A percentile compares a stretch with the other conserved stretches of the same genome.
phyloP scores from a whole-genome alignment of 2,113 vertebrate species.

The Egretta garzetta region DNA sequence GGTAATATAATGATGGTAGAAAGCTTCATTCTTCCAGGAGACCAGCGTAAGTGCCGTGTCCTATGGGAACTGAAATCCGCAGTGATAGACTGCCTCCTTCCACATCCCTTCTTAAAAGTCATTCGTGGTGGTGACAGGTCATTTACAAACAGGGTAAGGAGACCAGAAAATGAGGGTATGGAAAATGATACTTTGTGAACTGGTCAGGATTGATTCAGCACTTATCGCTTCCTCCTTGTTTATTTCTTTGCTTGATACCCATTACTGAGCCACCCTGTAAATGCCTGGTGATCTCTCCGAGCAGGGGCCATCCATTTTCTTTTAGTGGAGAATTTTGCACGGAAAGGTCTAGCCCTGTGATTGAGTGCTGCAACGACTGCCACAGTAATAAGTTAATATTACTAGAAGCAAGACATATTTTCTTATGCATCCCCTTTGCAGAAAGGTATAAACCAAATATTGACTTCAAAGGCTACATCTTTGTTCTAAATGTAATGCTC shows the following conservation, averaged over 20 bases:
- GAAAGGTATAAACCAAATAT: slow-evolving; percentile 49
- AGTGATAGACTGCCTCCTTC: not conserved
- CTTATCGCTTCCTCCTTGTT: not conserved
- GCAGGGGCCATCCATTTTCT: not conserved
- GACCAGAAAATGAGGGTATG: not conserved
- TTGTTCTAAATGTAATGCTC: slow-evolving; percentile 52
- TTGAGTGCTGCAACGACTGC: not conserved
- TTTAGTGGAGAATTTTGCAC: not conserved
- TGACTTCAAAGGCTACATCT: slow-evolving; percentile 64
- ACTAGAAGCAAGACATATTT: not conserved
- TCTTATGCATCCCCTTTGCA: not conserved
- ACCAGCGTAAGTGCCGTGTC: not conserved
- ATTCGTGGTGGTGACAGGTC: not conserved
- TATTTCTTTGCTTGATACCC: not conserved
- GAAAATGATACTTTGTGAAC: not conserved
- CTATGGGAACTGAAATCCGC: not conserved
- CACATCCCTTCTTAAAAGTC: not conserved
- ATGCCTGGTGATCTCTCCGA: not conserved
- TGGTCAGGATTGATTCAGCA: not conserved
- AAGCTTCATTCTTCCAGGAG: not conserved
- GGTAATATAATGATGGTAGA: not conserved
- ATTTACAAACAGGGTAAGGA: not conserved
- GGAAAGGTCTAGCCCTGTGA: not conserved
- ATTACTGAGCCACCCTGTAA: not conserved
- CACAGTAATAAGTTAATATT: not conserved